phyloP scores from a whole-genome alignment of 2,797 vertebrate species.

The Rhabdomys pumilio region DNA sequence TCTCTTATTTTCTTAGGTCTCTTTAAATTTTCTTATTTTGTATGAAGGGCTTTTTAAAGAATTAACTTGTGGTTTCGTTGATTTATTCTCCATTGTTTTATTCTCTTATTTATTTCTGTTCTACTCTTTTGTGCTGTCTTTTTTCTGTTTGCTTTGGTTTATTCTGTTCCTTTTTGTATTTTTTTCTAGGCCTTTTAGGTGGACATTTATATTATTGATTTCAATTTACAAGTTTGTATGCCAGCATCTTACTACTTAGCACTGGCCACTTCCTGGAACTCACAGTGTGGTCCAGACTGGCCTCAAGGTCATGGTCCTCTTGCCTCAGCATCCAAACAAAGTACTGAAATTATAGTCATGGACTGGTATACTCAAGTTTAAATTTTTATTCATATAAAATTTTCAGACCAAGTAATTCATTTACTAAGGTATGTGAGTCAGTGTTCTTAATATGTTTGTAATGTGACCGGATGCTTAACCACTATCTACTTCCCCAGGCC shows the following conservation, averaged over 20 bases:
- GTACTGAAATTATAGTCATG: background rate
- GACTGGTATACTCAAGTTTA: background rate
- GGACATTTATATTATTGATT: conserved; percentile 18
- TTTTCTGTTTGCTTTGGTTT: conserved; percentile 41
- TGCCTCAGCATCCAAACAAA: background rate
- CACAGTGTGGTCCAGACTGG: background rate
- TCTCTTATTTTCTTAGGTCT: conserved; percentile 25
- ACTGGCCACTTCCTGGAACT: background rate
- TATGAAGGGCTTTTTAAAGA: conserved; percentile 38
- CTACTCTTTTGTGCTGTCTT: conserved; percentile 37
- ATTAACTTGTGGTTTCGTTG: conserved; percentile 44
- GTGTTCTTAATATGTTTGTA: conserved; percentile 60
- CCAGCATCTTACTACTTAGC: background rate
- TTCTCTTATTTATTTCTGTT: conserved; percentile 47
- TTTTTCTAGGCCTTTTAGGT: conserved; percentile 56
- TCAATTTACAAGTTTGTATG: conserved; percentile 18
- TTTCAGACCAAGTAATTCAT: conserved; percentile 26
- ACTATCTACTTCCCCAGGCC: conserved; percentile 6
- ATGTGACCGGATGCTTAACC: background rate
- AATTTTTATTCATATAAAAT: conserved; percentile 58
- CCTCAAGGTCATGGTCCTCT: background rate
- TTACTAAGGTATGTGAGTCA: conserved; percentile 24
- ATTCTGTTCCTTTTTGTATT: conserved; percentile 1
- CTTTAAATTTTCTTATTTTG: conserved; percentile 24
- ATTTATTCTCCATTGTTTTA: conserved; percentile 51